Evolutionary conservation across 2,797 vertebrate genomes (phyloP).

Genomic region (Coreius guichenoti): DNA sequence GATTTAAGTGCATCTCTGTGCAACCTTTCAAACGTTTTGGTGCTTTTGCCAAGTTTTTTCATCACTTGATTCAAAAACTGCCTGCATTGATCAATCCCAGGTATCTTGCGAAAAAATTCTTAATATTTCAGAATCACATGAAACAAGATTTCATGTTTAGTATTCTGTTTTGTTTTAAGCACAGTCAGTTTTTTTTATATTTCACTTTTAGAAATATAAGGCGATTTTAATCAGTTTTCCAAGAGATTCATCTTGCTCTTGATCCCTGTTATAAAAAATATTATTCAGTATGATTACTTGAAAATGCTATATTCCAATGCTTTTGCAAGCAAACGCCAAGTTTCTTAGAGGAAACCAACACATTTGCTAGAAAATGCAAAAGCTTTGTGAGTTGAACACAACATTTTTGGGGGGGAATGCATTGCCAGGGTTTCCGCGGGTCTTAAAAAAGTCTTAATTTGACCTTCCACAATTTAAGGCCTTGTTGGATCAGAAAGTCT

Average conservation of each 20-base stretch:
- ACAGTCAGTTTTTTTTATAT: background rate
- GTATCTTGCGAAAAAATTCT: background rate
- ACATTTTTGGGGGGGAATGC: background rate
- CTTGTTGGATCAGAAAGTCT: no score
- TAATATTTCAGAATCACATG: background rate
- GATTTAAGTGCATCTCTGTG: background rate
- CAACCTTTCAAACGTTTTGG: slow-evolving; percentile 1
- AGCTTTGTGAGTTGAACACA: background rate
- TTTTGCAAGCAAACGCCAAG: background rate
- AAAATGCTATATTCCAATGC: background rate
- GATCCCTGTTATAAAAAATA: background rate
- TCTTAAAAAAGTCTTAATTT: no score
- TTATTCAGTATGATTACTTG: background rate
- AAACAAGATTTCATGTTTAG: background rate
- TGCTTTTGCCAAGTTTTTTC: background rate
- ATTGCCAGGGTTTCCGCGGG: background rate
- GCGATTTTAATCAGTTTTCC: background rate
- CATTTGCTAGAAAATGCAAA: background rate
- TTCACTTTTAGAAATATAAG: background rate
- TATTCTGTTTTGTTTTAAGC: background rate
- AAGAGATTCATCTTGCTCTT: background rate
- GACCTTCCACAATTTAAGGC: no score
- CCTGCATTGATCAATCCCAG: slow-evolving; percentile 8
- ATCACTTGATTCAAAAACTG: slow-evolving; percentile 27
- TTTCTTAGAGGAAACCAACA: background rate